Base-by-base conservation (phyloP, 2,888 invertebrate genomes). In the Ichneumon xanthorius region DNA sequence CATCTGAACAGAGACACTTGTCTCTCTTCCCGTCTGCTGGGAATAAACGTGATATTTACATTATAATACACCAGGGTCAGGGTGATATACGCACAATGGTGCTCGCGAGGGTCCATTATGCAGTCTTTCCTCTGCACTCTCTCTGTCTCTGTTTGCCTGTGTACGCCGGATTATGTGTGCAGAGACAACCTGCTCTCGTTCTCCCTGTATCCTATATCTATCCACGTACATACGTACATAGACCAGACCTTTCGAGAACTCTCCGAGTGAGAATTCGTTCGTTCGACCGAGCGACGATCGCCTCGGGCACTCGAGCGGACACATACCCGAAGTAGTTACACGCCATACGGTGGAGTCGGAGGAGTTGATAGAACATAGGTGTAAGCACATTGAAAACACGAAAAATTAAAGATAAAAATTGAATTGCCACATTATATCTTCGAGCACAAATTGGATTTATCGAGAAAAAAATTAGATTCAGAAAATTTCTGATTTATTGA, bases 41-140 rank as follows among this genome's bases (percentile, higher is more conserved):
- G 91, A 90, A 91, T 90, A 91, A 91, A 85, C 67, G 87, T 85
- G 87, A 89, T 90, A 91, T 92, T 92, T 91, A 90, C 92, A 91
- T 91, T 89, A 92, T 92, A 92, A 92, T 92, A 87, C 88, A 82
- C 86, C 58, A 65, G 85, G 82, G 82, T 80, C 85, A 77, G 80
- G 63, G 72, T 85, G 68, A 80, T 82, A 80, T 80, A 73, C 83
- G 84, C 77, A 88, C 89, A 89, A 89, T 89, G 87, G 88, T 85
- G 65, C 79, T 55, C 82, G 86, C 83, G 80, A 86, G 87, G 85
- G 86, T 85, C 81, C 82, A 82, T 86, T 82, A 87, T 85, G 73
- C 76, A 82, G 63, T 86, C 55, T 82, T 79, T 85, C 70, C 79
- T 70, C 70, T 75, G 73, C 63, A 63, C 70, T 84, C 73, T 80